Evolutionary conservation across 2,888 invertebrate species (phyloP).

Genomic region (Autographa gamma): DNA sequence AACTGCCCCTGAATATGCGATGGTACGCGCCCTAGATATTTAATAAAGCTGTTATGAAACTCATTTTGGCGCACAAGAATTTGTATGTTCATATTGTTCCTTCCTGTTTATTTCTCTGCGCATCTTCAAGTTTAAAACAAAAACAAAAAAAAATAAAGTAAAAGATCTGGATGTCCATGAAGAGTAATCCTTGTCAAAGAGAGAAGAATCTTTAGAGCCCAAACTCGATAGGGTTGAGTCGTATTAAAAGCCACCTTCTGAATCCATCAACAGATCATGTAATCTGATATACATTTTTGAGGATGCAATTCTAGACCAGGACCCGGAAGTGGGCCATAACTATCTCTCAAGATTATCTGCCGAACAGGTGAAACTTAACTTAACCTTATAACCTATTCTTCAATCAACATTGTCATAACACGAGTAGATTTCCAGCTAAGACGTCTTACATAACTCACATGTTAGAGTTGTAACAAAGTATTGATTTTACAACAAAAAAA

Average conservation of each 20-base stretch:
- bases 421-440: neutral
- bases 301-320: no score
- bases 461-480: conserved; percentile 12
- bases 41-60: conserved; percentile 59
- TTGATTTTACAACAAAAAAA: conserved; percentile 45
- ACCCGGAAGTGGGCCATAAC: no score
- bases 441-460: neutral
- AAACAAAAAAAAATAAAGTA: neutral
- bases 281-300: no score
- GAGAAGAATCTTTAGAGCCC: no score
- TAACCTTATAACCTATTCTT: no score
- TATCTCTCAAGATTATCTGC: no score
- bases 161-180: neutral
- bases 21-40: conserved; percentile 50
- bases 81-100: conserved; percentile 44
- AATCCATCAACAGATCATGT: no score
- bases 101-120: conserved; percentile 43
- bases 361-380: no score
- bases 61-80: conserved; percentile 55
- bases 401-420: neutral
- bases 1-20: conserved; percentile 46
- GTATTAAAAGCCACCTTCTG: no score
- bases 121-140: conserved; percentile 31
- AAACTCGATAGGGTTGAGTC: no score
- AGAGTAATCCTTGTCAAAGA: no score